phyloP scores from a whole-genome alignment of 2,113 vertebrate genomes.

The Brienomyrus brachyistius region DNA sequence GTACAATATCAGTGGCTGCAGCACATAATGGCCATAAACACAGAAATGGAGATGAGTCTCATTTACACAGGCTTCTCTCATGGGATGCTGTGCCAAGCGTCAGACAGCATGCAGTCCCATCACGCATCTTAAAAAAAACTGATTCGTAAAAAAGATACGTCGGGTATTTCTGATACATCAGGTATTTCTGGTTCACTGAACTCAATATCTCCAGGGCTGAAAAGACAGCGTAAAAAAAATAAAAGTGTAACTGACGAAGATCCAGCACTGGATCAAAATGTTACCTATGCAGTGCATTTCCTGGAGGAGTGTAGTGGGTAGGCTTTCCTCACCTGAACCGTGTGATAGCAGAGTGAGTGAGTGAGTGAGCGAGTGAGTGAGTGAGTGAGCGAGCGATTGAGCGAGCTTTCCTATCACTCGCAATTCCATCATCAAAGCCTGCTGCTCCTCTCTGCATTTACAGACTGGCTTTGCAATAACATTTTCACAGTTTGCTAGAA shows the following conservation, averaged over 20 bases:
- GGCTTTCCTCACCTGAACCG: neutral
- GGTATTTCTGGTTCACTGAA: neutral
- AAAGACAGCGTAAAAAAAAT: neutral
- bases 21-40: neutral
- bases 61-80: neutral
- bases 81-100: neutral
- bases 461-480: neutral
- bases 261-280: neutral
- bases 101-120: neutral
- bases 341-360: neutral
- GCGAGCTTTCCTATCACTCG: neutral
- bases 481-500: neutral
- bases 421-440: neutral
- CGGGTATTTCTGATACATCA: neutral
- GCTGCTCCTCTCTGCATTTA: neutral
- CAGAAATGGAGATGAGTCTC: neutral
- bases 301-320: neutral
- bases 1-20: neutral
- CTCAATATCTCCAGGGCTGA: neutral
- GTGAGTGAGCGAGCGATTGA: neutral
- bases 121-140: neutral
- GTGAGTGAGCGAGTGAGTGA: neutral
- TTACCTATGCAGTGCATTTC: neutral
- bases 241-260: neutral
- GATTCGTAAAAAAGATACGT: neutral